A percentile compares a stretch with the other conserved stretches of the same genome.
Conservation (phyloP, 2,797 vertebrate genomes). For the Psittacula echo region DNA sequence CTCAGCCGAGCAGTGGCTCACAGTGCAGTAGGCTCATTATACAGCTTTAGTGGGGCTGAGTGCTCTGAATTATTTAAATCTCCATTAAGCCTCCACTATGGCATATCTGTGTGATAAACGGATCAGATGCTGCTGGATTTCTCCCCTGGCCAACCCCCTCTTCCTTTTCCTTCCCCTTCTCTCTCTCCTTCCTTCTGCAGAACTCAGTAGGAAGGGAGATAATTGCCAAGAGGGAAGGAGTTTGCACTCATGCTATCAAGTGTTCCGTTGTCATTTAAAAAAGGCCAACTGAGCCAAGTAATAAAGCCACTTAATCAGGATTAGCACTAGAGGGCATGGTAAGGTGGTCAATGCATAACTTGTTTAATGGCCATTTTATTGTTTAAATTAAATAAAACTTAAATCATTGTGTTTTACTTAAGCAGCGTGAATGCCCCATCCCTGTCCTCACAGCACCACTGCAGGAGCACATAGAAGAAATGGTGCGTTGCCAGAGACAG, state of each 20-base stretch:
- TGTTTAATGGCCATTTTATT: slow-evolving; percentile 64
- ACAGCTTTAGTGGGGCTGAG: slow-evolving; percentile 83
- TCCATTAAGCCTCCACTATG: slow-evolving; percentile 83
- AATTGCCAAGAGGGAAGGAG: slow-evolving; percentile 56
- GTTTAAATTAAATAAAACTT: slow-evolving; percentile 71
- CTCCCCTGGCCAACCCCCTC: slow-evolving; percentile 8
- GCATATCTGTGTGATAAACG: slow-evolving; percentile 83
- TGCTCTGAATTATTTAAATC: slow-evolving; percentile 92
- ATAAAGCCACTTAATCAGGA: slow-evolving; percentile 66
- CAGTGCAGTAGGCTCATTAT: slow-evolving; percentile 84
- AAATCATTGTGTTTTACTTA: slow-evolving; percentile 53
- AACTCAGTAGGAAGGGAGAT: slow-evolving; percentile 53
- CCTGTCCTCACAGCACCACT: not conserved
- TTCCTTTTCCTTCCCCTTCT: slow-evolving; percentile 6
- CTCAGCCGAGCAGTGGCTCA: slow-evolving; percentile 76
- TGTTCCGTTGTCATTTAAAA: slow-evolving; percentile 60
- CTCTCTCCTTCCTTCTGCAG: slow-evolving; percentile 33
- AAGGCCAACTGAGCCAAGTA: slow-evolving; percentile 65
- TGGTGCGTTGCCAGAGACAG: not conserved
- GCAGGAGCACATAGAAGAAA: not conserved
- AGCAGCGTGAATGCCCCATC: not conserved
- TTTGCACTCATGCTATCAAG: slow-evolving; percentile 4
- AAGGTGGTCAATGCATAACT: slow-evolving; percentile 63
- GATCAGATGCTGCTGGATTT: slow-evolving; percentile 78
- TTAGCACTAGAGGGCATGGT: slow-evolving; percentile 57